Evolutionary conservation across 2,797 vertebrate species (phyloP).

Genomic region (Liparis tanakae): DNA sequence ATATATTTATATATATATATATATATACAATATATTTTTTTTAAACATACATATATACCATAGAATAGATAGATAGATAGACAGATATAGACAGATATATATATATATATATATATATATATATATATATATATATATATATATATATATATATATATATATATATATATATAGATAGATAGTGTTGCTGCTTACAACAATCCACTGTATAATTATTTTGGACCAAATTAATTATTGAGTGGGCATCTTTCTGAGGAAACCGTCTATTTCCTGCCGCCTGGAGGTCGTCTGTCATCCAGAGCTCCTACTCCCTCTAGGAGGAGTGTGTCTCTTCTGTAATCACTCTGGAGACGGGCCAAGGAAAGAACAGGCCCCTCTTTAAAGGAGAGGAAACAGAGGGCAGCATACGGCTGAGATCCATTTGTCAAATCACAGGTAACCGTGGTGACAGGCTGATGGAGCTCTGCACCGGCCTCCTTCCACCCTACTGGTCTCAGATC

Average conservation of each 20-base stretch:
- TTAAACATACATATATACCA: too few relatives aligned
- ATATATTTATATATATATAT: too few relatives aligned
- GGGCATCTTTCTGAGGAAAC: slow-evolving; percentile 61
- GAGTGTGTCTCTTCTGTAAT: slow-evolving; percentile 40
- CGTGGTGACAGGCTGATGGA: slow-evolving; percentile 64
- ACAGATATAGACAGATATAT: neutral
- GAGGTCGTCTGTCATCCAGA: slow-evolving; percentile 65
- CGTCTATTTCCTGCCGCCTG: slow-evolving; percentile 60
- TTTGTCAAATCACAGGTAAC: slow-evolving; percentile 72
- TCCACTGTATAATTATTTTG: slow-evolving; percentile 60
- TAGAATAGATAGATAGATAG: too few relatives aligned
- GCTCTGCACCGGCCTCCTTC: slow-evolving; percentile 62
- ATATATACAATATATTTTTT: too few relatives aligned
- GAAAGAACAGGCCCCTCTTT: slow-evolving; percentile 19
- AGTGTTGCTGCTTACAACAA: slow-evolving; percentile 19
- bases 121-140: slow-evolving; percentile 9
- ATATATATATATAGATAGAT: slow-evolving; percentile 1
- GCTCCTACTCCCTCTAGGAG: slow-evolving; percentile 42
- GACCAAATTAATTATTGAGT: slow-evolving; percentile 67
- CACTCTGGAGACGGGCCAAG: slow-evolving; percentile 50
- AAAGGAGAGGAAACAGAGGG: slow-evolving; percentile 21
- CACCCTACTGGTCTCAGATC: slow-evolving; percentile 17
- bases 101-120: slow-evolving; percentile 3
- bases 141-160: neutral
- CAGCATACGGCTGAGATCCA: slow-evolving; percentile 53